Conservation (phyloP, 2,888 invertebrate genomes). For the Acanthococcus lagerstroemiae region DNA sequence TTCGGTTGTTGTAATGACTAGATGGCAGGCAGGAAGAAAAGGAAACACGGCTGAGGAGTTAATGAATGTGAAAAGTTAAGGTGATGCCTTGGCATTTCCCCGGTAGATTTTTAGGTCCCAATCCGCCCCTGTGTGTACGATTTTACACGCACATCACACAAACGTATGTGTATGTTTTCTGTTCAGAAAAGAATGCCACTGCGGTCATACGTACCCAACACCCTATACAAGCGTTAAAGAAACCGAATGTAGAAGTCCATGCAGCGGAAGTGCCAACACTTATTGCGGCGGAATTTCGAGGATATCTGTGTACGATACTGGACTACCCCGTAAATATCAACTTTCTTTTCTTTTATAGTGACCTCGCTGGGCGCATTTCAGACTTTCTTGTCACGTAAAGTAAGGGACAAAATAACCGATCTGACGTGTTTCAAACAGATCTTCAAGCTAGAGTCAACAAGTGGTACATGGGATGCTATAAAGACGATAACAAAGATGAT, state of each 20-base stretch:
- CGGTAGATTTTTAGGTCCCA: no score
- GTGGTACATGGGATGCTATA: constrained; percentile 35
- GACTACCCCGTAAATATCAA: constrained; percentile 23
- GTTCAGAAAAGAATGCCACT: constrained; percentile 34
- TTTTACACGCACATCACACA: no score
- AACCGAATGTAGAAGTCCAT: constrained; percentile 35
- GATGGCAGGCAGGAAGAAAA: no score
- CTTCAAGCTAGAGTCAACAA: constrained; percentile 3
- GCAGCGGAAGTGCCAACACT: constrained; percentile 34
- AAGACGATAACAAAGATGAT: constrained; percentile 33
- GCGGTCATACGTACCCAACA: constrained; percentile 33
- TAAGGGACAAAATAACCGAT: not conserved
- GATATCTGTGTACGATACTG: constrained; percentile 35
- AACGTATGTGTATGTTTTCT: no score
- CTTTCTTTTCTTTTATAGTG: not conserved
- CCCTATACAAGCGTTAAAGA: constrained; percentile 28
- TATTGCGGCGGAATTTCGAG: constrained; percentile 36
- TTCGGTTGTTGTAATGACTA: no score
- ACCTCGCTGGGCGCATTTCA: not conserved
- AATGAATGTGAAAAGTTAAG: no score
- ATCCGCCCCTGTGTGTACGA: no score
- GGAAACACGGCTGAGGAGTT: no score
- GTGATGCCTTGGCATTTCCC: no score
- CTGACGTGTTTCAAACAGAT: no score
- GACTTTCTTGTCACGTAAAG: not conserved